Evolutionary conservation across 2,113 vertebrate genomes (phyloP), one percentile per base, ranked within the genome.

Genomic region (Oreocharis arfaki): DNA sequence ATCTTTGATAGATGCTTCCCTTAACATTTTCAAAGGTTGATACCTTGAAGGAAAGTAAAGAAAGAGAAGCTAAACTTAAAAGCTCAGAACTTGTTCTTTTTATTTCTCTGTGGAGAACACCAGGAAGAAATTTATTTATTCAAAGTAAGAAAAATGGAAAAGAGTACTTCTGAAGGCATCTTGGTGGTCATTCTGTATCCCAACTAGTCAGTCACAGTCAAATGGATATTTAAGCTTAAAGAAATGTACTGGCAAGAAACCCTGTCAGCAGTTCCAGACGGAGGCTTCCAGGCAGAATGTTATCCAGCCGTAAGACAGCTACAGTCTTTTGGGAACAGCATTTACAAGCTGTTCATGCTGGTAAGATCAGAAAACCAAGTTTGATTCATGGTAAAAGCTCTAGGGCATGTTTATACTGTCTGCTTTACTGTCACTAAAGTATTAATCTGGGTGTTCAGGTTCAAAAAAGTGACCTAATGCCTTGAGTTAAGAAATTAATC

Each of bases 271-370:
- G 85, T 75, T 97, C 75, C 92, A 95, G 88, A 60, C 0, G 0
- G 83, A 94, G 37, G 82, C 86, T 96, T 77, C 92, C 65, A 87
- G 90, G 76, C 93, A 95, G 82, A 94, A 79, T 64, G 64, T 86
- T 92, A 88, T 94, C 95, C 92, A 90, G 83, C 85, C 53, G 0
- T 94, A 92, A 94, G 96, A 97, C 93, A 95, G 92, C 56, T 95
- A 93, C 60, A 85, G 85, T 94, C 96, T 93, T 93, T 90, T 74
- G 95, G 93, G 96, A 97, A 35, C 90, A 78, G 64, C 83, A 90
- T 96, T 96, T 96, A 96, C 90, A 96, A 97, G 88, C 88, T 96
- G 93, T 90, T 96, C 93, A 75, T 96, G 90, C 85, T 96, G 95
- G 85, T 95, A 90, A 84, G 76, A 94, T 95, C 90, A 93, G 85